Base-by-base conservation (phyloP, 2,797 vertebrate genomes). In the Etheostoma perlongum region DNA sequence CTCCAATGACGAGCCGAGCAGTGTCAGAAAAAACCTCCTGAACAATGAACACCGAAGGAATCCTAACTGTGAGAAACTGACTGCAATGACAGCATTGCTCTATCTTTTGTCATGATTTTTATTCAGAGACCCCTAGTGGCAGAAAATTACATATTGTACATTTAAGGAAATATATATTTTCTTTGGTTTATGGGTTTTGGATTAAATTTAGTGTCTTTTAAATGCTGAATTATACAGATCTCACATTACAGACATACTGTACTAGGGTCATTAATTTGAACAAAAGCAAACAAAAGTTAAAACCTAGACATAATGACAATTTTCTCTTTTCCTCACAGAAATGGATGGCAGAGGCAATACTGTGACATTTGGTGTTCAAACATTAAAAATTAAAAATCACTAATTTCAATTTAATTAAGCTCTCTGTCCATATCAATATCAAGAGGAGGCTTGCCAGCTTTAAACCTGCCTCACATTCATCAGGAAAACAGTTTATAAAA, bases 301-400 rank as follows among this genome's bases (percentile, higher is more conserved):
- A 33, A 33, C 30, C 6, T 33, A 7, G 33, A 33, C 33, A 33
- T 8, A 33, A 7, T 5, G 27, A 27, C 30, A 30, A 30, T 30
- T 30, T 30, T 30, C 30, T 30, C 5, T 30, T 46, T 12, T 42
- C 27, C 33, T 57, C 3, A 14, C 4, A 19, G 4, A 42, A 55
- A 23, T 44, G 0, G 49, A 42, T 4, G 6, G 4, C 33, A 71
- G 18, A 49, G 25, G 71, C 16, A 48, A n/a, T 23, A 62, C 1
- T 72, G 57, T 58, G 67, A 73, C 52, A 69, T 52, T 54, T 69
- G 47, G 57, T 68, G 64, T 55, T 1, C 19, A 59, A 64, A 67
- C 4, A 36, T 33, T 2, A 8, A 55, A 66, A 64, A 4, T 4
- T 30, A 30, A 5, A 30, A 0, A 30, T 21, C 1, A 49, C 16